These are phyloP conservation scores for Mus musculus DNA, from an alignment of 2,113 vertebrate genomes.

Conservation along the genomic window DNA sequence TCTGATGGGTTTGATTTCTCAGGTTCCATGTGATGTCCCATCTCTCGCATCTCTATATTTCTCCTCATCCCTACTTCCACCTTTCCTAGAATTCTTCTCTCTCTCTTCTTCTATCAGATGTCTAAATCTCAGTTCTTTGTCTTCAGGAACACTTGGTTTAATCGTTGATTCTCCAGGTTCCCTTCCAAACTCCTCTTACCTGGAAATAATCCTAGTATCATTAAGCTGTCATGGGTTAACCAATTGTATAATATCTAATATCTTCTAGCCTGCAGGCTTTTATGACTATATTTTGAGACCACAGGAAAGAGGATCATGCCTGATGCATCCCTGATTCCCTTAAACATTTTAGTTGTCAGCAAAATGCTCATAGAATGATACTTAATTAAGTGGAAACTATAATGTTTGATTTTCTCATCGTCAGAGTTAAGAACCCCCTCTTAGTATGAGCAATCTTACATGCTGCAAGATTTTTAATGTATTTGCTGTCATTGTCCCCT, in stretches of 20 bases:
- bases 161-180: not conserved
- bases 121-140: not conserved
- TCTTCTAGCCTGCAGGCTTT: not conserved
- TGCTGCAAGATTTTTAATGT: not conserved
- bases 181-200: not conserved
- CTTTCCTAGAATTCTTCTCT: not conserved
- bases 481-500: not conserved
- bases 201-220: not conserved
- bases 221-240: slow-evolving; percentile 30
- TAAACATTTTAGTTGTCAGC: slow-evolving; percentile 24
- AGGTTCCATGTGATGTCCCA: not conserved
- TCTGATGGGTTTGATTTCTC: not conserved
- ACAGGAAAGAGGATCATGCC: not conserved
- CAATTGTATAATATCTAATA: not conserved
- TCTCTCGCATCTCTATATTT: not conserved
- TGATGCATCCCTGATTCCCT: not conserved
- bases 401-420: not conserved
- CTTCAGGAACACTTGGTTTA: not conserved
- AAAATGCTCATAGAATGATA: not conserved
- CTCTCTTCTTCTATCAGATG: not conserved
- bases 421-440: not conserved
- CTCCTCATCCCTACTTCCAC: not conserved
- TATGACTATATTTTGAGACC: slow-evolving; percentile 1
- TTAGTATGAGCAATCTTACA: not conserved
- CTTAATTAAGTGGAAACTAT: not conserved